Evolutionary conservation across 2,113 vertebrate genomes (phyloP).

Genomic region (Centropristis striata): DNA sequence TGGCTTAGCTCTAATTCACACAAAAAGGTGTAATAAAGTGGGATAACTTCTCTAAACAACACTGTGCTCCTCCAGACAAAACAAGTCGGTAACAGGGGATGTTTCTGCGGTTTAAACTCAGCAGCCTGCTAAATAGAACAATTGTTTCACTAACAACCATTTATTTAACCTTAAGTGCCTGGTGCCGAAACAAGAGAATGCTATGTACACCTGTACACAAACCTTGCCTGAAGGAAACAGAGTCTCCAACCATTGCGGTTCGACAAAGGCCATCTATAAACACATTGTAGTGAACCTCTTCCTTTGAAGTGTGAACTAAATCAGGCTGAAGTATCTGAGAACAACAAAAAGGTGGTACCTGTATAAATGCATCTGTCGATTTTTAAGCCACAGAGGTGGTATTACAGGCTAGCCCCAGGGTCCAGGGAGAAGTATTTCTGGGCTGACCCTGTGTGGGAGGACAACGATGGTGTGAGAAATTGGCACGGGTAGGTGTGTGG

Average conservation of each 20-base stretch:
- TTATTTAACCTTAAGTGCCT: conserved; percentile 63
- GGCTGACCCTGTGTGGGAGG: conserved; percentile 44
- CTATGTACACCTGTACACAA: conserved; percentile 41
- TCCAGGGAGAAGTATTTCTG: conserved; percentile 24
- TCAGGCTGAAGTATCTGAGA: conserved; percentile 60
- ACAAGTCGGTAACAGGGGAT: conserved; percentile 17
- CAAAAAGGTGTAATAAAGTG: conserved; percentile 25
- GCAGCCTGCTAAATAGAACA: conserved; percentile 49
- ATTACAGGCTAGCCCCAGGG: conserved; percentile 28
- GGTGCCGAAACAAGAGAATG: conserved; percentile 37
- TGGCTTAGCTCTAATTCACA: conserved; percentile 35
- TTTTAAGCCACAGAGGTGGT: conserved; percentile 38
- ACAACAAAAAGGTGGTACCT: conserved; percentile 61
- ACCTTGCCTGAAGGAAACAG: conserved; percentile 49
- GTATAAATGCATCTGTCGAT: conserved; percentile 68
- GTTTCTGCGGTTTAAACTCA: conserved; percentile 37
- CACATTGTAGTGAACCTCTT: conserved; percentile 49
- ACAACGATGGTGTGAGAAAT: conserved; percentile 33
- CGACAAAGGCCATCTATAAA: conserved; percentile 61
- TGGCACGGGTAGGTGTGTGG: conserved; percentile 17
- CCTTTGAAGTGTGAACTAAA: conserved; percentile 68
- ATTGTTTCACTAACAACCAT: conserved; percentile 59
- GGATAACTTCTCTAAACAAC: conserved; percentile 36
- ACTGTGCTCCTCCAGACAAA: conserved; percentile 10
- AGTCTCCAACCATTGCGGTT: conserved; percentile 45